Evolutionary conservation across 2,113 vertebrate genomes (phyloP).

Genomic region (Phalacrocorax pelagicus): DNA sequence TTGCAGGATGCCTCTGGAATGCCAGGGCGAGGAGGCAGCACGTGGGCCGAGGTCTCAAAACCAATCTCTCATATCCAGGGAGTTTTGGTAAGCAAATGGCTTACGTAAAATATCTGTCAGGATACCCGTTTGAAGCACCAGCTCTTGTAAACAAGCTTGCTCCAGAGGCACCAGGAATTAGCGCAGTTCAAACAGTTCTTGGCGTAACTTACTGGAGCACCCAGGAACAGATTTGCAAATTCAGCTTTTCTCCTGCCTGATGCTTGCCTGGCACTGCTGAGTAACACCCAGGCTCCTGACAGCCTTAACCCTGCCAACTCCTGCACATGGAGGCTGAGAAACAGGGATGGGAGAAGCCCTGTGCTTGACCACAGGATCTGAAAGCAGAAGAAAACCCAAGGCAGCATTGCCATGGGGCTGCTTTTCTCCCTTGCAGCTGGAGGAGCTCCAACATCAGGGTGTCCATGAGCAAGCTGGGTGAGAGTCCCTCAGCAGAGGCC

Average conservation of each 20-base stretch:
- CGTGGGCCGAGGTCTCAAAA: background rate
- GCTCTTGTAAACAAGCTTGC: conserved; percentile 38
- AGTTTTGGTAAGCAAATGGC: conserved; percentile 13
- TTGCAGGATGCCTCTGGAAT: background rate
- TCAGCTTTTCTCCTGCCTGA: conserved; percentile 38
- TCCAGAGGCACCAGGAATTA: conserved; percentile 42
- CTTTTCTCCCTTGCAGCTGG: background rate
- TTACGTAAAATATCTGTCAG: conserved; percentile 9
- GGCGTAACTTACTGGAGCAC: background rate
- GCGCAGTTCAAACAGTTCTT: conserved; percentile 39
- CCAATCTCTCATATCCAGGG: background rate
- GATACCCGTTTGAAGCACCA: background rate
- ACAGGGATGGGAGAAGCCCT: background rate
- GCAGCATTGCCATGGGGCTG: background rate
- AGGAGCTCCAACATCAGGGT: background rate
- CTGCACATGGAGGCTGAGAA: background rate
- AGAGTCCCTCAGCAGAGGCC: background rate
- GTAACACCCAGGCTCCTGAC: background rate
- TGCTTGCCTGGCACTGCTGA: rapidly evolving
- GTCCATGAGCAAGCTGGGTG: background rate
- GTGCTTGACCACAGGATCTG: background rate
- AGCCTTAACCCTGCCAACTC: background rate
- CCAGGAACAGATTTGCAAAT: conserved; percentile 29
- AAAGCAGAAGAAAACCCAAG: background rate
- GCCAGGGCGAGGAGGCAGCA: rapidly evolving